Evolutionary conservation across 2,113 vertebrate genomes (phyloP).

Genomic region (Dendropsophus ebraccatus): DNA sequence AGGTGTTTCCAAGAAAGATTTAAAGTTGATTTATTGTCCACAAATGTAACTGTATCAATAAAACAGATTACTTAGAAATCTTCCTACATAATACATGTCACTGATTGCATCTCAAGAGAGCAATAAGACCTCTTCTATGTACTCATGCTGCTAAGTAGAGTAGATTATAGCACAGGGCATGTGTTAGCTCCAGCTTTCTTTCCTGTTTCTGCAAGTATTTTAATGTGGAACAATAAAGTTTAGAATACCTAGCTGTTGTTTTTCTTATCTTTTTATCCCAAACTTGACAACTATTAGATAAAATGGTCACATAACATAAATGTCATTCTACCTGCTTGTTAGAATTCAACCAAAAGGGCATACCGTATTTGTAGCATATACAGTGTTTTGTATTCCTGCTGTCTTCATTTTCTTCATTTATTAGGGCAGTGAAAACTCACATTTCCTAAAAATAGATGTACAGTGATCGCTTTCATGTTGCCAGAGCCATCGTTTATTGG

Average conservation of each 20-base stretch:
- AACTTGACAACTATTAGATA: neutral
- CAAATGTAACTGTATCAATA: slow-evolving; percentile 41
- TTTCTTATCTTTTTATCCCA: neutral
- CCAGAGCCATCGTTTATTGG: no score
- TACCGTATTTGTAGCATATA: neutral
- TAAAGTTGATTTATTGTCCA: slow-evolving; percentile 36
- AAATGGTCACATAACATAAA: neutral
- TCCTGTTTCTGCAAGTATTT: neutral
- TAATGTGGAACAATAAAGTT: neutral
- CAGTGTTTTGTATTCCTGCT: no score
- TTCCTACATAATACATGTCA: slow-evolving; percentile 35
- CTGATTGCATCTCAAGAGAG: slow-evolving; percentile 37
- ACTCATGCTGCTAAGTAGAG: neutral
- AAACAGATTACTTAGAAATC: slow-evolving; percentile 43
- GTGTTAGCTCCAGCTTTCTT: neutral
- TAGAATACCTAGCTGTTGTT: neutral
- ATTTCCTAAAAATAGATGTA: no score
- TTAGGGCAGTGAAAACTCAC: no score
- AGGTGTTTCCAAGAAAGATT: slow-evolving; percentile 27
- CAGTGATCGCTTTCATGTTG: neutral
- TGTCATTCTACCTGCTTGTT: neutral
- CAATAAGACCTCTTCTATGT: slow-evolving; percentile 23
- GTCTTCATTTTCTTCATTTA: neutral
- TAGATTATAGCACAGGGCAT: neutral
- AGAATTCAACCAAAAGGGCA: neutral